phyloP scores from a whole-genome alignment of 2,888 invertebrate genomes.

The Erebia palarica region DNA sequence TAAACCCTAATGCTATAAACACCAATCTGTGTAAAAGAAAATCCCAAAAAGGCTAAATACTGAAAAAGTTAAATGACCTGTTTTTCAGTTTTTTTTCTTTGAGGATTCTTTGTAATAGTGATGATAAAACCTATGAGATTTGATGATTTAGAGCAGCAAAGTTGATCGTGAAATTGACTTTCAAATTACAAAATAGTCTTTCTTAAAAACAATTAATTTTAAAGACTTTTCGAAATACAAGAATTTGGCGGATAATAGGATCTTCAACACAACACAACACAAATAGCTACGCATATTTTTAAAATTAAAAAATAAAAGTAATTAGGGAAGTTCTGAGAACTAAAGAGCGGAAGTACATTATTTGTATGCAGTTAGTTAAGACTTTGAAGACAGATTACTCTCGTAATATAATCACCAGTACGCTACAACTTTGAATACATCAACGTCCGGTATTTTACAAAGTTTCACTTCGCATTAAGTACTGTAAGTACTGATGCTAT shows the following conservation, averaged over 20 bases:
- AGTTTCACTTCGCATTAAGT: constrained; percentile 31
- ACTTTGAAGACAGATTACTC: constrained; percentile 43
- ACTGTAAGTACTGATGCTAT: constrained; percentile 11
- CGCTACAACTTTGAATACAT: constrained; percentile 41
- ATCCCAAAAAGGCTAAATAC: no score
- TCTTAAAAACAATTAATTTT: no score
- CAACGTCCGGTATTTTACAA: constrained; percentile 38
- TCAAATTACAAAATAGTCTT: no score
- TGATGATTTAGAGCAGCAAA: no score
- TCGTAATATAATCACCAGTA: constrained; percentile 40
- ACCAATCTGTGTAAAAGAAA: no score
- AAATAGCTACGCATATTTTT: not conserved
- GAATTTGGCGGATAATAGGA: not conserved
- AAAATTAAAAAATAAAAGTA: constrained; percentile 22
- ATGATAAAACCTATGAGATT: no score
- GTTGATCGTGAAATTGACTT: no score
- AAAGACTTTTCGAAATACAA: no score
- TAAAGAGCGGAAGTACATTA: constrained; percentile 29
- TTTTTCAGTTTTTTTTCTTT: no score
- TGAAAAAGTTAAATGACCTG: no score
- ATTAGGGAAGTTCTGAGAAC: constrained; percentile 16
- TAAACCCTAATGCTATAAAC: no score
- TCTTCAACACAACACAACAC: not conserved
- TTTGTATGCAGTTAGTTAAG: constrained; percentile 39
- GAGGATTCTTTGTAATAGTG: no score